Percentiles rank a stretch among this genome's conserved stretches.
phyloP scores from a whole-genome alignment of 2,113 vertebrate genomes.

The Percopsis transmontana region DNA sequence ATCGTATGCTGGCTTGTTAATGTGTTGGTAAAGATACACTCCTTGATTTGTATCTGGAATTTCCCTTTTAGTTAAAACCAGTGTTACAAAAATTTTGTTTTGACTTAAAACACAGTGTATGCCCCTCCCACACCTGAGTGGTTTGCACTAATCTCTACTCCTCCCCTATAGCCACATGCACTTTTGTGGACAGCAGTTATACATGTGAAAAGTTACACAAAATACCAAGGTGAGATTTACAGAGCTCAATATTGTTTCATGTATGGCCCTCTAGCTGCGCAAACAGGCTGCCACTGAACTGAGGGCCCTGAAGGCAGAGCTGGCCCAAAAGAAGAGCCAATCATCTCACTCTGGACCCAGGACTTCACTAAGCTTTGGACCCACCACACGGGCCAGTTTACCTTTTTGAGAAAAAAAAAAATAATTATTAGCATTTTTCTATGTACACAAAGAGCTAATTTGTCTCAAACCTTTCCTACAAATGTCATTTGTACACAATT shows the following conservation, averaged over 20 bases:
- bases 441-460: no score
- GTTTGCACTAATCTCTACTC: no score
- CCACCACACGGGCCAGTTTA: slow-evolving; percentile 1
- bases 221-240: background rate
- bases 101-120: no score
- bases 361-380: slow-evolving; percentile 26
- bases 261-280: slow-evolving; percentile 77
- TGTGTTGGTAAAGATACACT: no score
- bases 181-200: background rate
- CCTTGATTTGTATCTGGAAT: no score
- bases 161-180: background rate
- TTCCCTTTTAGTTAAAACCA: no score
- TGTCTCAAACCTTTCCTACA: no score
- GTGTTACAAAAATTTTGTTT: no score
- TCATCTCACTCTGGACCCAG: slow-evolving; percentile 53
- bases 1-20: no score
- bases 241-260: background rate
- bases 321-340: slow-evolving; percentile 86
- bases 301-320: slow-evolving; percentile 82
- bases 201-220: background rate
- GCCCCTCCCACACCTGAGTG: no score
- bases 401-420: slow-evolving; percentile 23
- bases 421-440: slow-evolving; percentile 1
- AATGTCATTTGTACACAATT: background rate
- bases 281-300: slow-evolving; percentile 86